Percentiles rank a stretch among this genome's conserved stretches.
Conservation (phyloP, 2,797 vertebrate species). For the Sebastolobus altivelis region DNA sequence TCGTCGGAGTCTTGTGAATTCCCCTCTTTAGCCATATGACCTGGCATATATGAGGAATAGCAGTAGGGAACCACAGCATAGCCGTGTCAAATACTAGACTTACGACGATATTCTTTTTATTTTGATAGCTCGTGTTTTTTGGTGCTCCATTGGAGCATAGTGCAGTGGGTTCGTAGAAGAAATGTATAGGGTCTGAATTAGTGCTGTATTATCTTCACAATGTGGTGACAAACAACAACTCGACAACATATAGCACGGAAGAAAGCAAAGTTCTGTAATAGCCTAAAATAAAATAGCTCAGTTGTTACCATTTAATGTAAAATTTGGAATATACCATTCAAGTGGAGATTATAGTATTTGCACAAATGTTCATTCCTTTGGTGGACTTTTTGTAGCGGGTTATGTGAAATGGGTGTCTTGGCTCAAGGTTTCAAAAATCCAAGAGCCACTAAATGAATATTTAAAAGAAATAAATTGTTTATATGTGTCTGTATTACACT, state of each 20-base stretch:
- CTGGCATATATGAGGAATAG: conserved; percentile 38
- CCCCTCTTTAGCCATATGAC: conserved; percentile 46
- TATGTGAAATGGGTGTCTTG: conserved; percentile 50
- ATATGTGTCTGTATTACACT: conserved; percentile 63
- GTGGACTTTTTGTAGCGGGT: conserved; percentile 43
- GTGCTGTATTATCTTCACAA: conserved; percentile 56
- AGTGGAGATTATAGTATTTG: conserved; percentile 39
- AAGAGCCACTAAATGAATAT: conserved; percentile 51
- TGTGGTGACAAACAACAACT: conserved; percentile 49
- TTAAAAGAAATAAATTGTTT: conserved; percentile 28
- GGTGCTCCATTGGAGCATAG: conserved; percentile 45
- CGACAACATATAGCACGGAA: conserved; percentile 15
- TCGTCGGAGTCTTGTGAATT: conserved; percentile 46
- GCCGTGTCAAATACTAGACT: conserved; percentile 51
- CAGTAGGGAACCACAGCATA: conserved; percentile 47
- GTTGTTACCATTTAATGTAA: conserved; percentile 41
- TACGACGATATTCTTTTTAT: conserved; percentile 34
- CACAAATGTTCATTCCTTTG: conserved; percentile 52
- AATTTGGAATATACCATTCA: conserved; percentile 38
- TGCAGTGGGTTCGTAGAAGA: conserved; percentile 63
- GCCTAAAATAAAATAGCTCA: conserved; percentile 39
- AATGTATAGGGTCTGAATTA: conserved; percentile 61
- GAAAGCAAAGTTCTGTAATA: conserved; percentile 32
- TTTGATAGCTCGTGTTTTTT: conserved; percentile 59
- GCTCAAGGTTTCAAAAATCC: conserved; percentile 45